A percentile compares a stretch with the other conserved stretches of the same genome.
phyloP scores from a whole-genome alignment of 2,113 vertebrate species.

The Pluvialis apricaria region DNA sequence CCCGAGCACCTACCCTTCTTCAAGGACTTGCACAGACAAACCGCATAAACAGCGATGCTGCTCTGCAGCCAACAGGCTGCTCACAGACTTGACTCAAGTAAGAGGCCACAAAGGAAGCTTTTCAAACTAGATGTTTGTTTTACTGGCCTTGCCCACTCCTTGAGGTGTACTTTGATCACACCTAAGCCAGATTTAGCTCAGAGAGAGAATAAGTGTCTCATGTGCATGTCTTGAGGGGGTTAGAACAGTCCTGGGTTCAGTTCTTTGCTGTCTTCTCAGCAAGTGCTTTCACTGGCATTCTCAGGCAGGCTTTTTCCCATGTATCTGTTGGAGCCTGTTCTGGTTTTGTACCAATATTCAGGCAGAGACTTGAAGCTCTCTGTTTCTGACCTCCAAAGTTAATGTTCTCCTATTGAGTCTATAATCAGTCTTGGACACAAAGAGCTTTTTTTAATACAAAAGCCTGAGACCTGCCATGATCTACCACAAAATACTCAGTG shows the following conservation, averaged over 20 bases:
- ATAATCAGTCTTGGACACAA: not conserved
- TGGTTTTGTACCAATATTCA: not conserved
- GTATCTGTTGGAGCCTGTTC: not conserved
- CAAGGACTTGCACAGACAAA: not conserved
- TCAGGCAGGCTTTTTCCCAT: not conserved
- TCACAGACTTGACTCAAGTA: not conserved
- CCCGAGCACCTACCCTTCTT: not conserved
- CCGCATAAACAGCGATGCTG: not conserved
- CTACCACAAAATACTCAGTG: not conserved
- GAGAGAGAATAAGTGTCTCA: not conserved
- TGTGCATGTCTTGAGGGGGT: not conserved
- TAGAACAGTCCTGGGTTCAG: not conserved
- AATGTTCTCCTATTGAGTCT: not conserved
- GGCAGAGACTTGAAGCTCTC: not conserved
- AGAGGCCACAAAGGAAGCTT: slow-evolving; percentile 18
- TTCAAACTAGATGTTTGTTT: not conserved
- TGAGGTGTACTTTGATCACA: slow-evolving; percentile 42
- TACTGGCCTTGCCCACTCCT: slow-evolving; percentile 15
- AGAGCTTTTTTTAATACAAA: not conserved
- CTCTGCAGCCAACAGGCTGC: not conserved
- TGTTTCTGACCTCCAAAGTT: not conserved
- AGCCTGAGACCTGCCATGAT: not conserved
- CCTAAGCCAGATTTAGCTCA: not conserved
- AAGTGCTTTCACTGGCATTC: not conserved
- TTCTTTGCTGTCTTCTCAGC: not conserved